Evolutionary conservation across 2,797 vertebrate species (phyloP).

Genomic region (Rallus crepitans): DNA sequence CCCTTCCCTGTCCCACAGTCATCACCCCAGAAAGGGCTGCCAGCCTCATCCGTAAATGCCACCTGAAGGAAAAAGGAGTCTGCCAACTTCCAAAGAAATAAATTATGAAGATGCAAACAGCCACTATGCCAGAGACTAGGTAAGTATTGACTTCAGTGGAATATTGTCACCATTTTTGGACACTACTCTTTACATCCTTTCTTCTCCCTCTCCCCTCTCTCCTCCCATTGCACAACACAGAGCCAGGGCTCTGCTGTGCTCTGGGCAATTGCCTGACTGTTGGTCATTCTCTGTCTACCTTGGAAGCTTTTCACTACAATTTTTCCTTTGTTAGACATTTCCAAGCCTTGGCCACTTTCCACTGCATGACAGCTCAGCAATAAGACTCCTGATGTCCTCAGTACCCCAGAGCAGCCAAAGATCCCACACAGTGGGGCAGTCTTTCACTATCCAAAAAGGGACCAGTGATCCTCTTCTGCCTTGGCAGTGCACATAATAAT

Average conservation of each 20-base stretch:
- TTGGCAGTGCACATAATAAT: rapidly evolving
- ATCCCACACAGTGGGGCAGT: background rate
- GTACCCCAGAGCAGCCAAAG: background rate
- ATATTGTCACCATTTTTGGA: background rate
- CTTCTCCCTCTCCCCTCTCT: background rate
- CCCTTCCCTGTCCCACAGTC: background rate
- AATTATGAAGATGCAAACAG: background rate
- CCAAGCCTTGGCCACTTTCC: background rate
- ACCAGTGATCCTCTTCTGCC: background rate
- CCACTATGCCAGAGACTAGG: background rate
- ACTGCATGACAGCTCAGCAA: background rate
- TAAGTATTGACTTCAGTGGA: background rate
- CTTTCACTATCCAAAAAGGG: background rate
- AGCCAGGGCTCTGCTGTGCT: background rate
- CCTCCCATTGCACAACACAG: background rate
- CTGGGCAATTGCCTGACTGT: rapidly evolving
- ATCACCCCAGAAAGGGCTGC: background rate
- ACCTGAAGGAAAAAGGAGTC: background rate
- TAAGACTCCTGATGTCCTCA: background rate
- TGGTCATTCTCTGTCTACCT: background rate
- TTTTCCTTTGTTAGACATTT: background rate
- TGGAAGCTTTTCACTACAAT: background rate
- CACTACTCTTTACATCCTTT: background rate
- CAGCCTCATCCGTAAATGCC: background rate
- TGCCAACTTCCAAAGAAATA: background rate